Base-by-base conservation (phyloP, 2,797 vertebrate species). In the Lepus oiostolus region DNA sequence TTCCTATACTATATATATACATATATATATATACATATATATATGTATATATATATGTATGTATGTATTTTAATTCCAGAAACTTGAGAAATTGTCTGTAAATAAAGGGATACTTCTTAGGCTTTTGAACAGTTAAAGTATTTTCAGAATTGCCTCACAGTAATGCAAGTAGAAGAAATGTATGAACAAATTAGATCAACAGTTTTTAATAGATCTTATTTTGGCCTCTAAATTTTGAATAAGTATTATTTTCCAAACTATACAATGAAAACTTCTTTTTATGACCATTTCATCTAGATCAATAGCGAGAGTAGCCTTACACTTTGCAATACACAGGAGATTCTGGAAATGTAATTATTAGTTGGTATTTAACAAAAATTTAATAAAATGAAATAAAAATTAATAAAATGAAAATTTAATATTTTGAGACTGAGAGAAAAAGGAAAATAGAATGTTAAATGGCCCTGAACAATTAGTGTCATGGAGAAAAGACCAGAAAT, bases 191-290 rank as follows among this genome's bases (percentile, higher is more conserved):
- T 70, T 52, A 63, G 6, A 72, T 77, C 28, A 22, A 42, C 85
- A 14, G 11, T 52, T 3, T 54, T 32, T 12, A 4, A 5, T 24
- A 60, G 16, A 42, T 22, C 13, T 88, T 0, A 26, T 80, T 90
- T 95, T 85, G 9, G n/a, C 28, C 38, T 93, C 22, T 88, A 80
- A 94, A 85, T 52, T 16, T 19, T 71, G 35, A 91, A 28, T 38
- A 62, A 4, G 63, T 58, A 58, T 91, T 28, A 13, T 83, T 71
- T 75, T 32, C 35, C 4, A 10, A 82, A 85, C 35, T 68, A 47
- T 2, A 9, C 62, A 80, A 12, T 54, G 26, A 81, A 14, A 77
- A 4, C 7, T 85, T 90, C 22, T 22, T 90, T 90, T 38, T 14
- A 13, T 47, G 47, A 26, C 42, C 32, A 22, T 6, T 13, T 7